Base-by-base conservation (phyloP, 2,797 vertebrate species). In the Atherinosoma microstoma region DNA sequence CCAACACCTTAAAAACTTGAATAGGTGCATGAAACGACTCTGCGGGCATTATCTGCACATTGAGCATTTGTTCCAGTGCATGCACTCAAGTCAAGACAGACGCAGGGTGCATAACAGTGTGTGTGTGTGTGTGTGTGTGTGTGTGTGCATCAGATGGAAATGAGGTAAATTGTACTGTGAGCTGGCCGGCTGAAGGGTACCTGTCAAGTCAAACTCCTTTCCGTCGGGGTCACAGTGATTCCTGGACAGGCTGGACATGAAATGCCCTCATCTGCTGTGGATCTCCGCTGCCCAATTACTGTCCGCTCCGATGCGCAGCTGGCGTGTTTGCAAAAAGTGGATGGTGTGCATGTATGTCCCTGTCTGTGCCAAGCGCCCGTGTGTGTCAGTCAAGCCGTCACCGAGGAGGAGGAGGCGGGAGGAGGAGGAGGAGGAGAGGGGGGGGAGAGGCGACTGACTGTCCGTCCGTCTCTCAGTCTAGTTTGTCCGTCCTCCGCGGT, bases 221-320 rank as follows among this genome's bases (percentile, higher is more conserved):
- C 91, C 82, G 93, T 88, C 87, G 92, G 94, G 95, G 93, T 94
- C 94, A 95, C 91, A 84, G 84, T 80, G 92, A 87, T 87, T 89
- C 90, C 90, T 81, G 87, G 76, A 68, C 90, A 85, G 90, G 85
- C 84, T 91, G 90, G 85, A 90, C 92, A 92, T 92, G 89, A 91
- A 93, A 92, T 83, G 89, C 85, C 87, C 82, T 91, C 90, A 91
- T 87, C 87, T 75, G 86, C 89, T 66, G 86, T 75, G 85, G 86
- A 74, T 78, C 87, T 85, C 82, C 60, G 78, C 76, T 85, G 82
- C 72, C 88, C 92, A 91, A 89, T 93, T 91, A 89, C 90, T 87
- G 87, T 80, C 88, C 82, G 86, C 86, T 66, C 81, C 75, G 84
- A 91, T 91, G 90, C 91, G 90, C 87, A 82, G 87, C 84, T 73